A percentile compares a stretch with the other conserved stretches of the same genome.
Conservation (phyloP, 2,888 invertebrate genomes). For the Sceliomorpha sp. region DNA sequence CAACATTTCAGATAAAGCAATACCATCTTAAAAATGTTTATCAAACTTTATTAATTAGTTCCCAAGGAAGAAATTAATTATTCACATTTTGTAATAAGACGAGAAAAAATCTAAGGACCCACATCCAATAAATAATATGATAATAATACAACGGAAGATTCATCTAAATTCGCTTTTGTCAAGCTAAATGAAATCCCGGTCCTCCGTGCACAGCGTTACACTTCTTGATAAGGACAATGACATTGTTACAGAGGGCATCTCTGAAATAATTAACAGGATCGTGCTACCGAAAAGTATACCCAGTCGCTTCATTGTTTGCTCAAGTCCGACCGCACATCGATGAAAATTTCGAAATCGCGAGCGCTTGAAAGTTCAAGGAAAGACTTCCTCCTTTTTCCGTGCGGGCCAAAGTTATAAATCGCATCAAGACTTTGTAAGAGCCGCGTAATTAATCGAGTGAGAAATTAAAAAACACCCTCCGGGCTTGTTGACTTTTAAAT, state of each 20-base stretch:
- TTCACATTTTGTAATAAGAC: too few species aligned
- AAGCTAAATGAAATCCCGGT: neutral
- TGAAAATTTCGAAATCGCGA: constrained; percentile 39
- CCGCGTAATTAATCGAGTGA: constrained; percentile 58
- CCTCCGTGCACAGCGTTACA: constrained; percentile 58
- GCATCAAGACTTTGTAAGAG: constrained; percentile 46
- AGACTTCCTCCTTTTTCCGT: constrained; percentile 15
- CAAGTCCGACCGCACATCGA: constrained; percentile 36
- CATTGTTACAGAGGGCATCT: constrained; percentile 59
- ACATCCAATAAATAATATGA: constrained; percentile 11
- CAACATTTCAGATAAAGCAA: too few species aligned
- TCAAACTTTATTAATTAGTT: too few species aligned
- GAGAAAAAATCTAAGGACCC: constrained; percentile 15
- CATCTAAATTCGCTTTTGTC: constrained; percentile 49
- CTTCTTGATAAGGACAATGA: constrained; percentile 65
- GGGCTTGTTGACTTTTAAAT: constrained; percentile 77
- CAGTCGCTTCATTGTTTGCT: constrained; percentile 48
- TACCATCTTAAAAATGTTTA: too few species aligned
- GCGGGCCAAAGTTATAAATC: constrained; percentile 36
- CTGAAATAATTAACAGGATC: constrained; percentile 73
- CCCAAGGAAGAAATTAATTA: too few species aligned
- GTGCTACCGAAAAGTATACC: constrained; percentile 32
- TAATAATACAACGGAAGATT: constrained; percentile 26
- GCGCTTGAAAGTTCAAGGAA: constrained; percentile 26
- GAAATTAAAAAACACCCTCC: constrained; percentile 68